Conservation (phyloP, 2,113 vertebrate genomes). For the Pedetes capensis region DNA sequence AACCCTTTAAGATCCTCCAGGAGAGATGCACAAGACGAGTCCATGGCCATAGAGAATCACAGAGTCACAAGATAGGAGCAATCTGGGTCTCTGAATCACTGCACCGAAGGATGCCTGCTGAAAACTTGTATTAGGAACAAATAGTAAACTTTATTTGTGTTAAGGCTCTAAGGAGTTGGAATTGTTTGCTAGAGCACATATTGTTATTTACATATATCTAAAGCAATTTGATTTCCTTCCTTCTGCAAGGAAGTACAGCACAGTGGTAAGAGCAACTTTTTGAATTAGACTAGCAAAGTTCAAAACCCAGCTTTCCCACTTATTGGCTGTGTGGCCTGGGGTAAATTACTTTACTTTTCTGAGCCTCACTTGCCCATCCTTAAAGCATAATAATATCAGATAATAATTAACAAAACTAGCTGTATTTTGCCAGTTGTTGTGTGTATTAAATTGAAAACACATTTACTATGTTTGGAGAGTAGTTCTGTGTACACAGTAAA, state of each 20-base stretch:
- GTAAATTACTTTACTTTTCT: not conserved
- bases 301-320: not conserved
- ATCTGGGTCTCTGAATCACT: not conserved
- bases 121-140: not conserved
- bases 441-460: not conserved
- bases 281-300: not conserved
- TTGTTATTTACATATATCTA: not conserved
- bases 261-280: not conserved
- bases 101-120: not conserved
- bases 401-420: not conserved
- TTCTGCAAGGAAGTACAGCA: not conserved
- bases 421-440: rapidly evolving
- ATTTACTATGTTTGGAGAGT: rapidly evolving
- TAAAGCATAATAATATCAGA: not conserved
- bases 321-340: not conserved
- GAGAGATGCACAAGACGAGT: not conserved
- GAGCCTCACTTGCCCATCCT: not conserved
- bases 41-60: not conserved
- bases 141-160: not conserved
- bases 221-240: not conserved
- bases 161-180: not conserved
- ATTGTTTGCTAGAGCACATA: not conserved
- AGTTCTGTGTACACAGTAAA: not conserved
- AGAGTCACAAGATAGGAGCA: not conserved
- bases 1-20: not conserved